Evolutionary conservation across 2,113 vertebrate species (phyloP).

Genomic region (Felis chaus): DNA sequence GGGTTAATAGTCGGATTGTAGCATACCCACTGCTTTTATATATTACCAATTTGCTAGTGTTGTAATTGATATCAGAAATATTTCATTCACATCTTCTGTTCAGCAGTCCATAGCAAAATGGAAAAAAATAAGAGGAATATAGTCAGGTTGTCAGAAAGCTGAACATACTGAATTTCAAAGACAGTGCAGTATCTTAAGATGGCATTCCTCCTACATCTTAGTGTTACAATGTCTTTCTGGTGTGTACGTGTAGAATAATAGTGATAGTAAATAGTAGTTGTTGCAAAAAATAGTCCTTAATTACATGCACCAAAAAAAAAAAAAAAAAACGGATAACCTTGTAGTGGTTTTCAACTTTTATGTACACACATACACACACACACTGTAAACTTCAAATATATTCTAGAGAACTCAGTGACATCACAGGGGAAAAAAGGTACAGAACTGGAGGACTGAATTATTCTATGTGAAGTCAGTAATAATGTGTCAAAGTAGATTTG

Average conservation of each 20-base stretch:
- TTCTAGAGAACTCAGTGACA: not conserved
- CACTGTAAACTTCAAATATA: not conserved
- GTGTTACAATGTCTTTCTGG: not conserved
- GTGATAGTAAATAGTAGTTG: not conserved
- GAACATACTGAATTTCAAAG: not conserved
- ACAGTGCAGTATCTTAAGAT: not conserved
- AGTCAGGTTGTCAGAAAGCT: not conserved
- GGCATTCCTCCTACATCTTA: not conserved
- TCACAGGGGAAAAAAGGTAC: not conserved
- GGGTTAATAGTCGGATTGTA: not conserved
- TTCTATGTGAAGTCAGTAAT: not conserved
- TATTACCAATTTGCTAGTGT: not conserved
- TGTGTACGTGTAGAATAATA: not conserved
- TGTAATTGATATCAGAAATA: conserved; percentile 3
- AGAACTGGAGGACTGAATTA: not conserved
- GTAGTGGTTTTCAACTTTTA: not conserved
- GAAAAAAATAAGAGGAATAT: not conserved
- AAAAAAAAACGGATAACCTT: not conserved
- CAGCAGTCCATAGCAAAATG: not conserved
- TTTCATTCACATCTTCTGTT: not conserved
- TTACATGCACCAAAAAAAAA: not conserved
- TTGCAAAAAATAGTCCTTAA: not conserved
- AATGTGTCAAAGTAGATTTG: not conserved
- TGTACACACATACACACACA: not conserved
- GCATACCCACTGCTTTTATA: not conserved